These are phyloP conservation scores for Heloderma charlesbogerti DNA, from an alignment of 2,113 vertebrate species.

Conservation along the genomic window DNA sequence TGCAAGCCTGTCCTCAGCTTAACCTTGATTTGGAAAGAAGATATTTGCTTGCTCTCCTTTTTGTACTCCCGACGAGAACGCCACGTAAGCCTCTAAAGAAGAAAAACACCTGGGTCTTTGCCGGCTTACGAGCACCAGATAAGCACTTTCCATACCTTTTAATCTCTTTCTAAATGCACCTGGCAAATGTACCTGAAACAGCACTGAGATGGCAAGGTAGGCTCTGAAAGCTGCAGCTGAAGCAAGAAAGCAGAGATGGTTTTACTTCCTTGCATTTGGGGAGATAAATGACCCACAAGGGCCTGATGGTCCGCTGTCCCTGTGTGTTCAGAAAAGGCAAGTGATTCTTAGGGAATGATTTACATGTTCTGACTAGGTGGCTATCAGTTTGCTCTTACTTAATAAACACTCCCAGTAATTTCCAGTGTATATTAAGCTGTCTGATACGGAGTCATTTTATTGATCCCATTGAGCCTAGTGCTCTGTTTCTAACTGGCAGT, in stretches of 20 bases:
- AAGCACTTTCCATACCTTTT: conserved; percentile 37
- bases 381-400: not conserved
- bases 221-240: conserved; percentile 35
- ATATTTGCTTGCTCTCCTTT: not conserved
- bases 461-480: no score
- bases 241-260: conserved; percentile 16
- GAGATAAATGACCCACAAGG: conserved; percentile 49
- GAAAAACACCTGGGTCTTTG: not conserved
- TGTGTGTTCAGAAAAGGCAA: conserved; percentile 17
- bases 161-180: conserved; percentile 56
- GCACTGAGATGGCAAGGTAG: conserved; percentile 29
- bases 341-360: not conserved
- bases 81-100: conserved; percentile 25
- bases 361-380: not conserved
- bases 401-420: not conserved
- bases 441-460: not conserved
- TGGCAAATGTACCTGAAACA: conserved; percentile 52
- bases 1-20: not conserved
- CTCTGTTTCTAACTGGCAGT: not conserved
- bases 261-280: conserved; percentile 43
- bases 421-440: not conserved
- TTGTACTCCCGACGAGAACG: not conserved
- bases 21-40: conserved; percentile 13
- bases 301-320: conserved; percentile 35
- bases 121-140: not conserved